Conservation (phyloP, 35 echinoderm and acorn worm genomes). For the Ophiothrix spiculata region DNA sequence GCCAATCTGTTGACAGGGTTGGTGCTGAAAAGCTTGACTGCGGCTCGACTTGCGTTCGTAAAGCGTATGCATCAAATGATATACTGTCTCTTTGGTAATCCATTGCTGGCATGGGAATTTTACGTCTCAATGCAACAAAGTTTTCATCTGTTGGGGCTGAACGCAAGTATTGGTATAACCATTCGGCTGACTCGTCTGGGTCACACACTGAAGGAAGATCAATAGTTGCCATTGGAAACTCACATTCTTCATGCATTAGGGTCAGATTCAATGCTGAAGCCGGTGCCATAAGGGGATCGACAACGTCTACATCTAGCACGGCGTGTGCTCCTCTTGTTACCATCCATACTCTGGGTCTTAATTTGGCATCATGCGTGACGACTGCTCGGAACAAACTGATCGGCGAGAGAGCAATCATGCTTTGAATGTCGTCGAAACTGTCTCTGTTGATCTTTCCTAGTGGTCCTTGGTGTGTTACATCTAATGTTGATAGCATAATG, state of each 20-base stretch:
- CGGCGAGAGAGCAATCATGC: constrained; percentile 63
- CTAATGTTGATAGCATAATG: constrained; percentile 77
- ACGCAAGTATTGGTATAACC: constrained; percentile 79
- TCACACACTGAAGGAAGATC: constrained; percentile 75
- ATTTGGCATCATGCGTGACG: constrained; percentile 60
- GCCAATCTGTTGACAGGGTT: constrained; percentile 83
- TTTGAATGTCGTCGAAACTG: constrained; percentile 77
- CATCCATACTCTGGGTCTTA: constrained; percentile 80
- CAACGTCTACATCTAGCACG: constrained; percentile 75
- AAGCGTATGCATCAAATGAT: constrained; percentile 64
- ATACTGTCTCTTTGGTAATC: constrained; percentile 59
- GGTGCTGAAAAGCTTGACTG: constrained; percentile 90
- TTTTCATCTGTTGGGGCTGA: constrained; percentile 83
- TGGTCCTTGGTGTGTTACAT: constrained; percentile 61
- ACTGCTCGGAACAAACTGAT: constrained; percentile 77
- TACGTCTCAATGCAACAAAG: constrained; percentile 70
- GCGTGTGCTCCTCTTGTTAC: constrained; percentile 80
- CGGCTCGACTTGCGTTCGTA: constrained; percentile 80
- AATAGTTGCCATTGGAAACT: constrained; percentile 74
- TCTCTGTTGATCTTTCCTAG: constrained; percentile 61
- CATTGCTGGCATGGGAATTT: constrained; percentile 63
- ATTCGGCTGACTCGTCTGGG: constrained; percentile 72
- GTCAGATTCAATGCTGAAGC: constrained; percentile 73
- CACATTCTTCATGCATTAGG: constrained; percentile 95
- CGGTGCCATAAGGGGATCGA: constrained; percentile 74